Percentiles rank a stretch among this genome's conserved stretches.
These are phyloP conservation scores for Euzetes globulus DNA, from an alignment of 2,888 invertebrate species.

Conservation along the genomic window DNA sequence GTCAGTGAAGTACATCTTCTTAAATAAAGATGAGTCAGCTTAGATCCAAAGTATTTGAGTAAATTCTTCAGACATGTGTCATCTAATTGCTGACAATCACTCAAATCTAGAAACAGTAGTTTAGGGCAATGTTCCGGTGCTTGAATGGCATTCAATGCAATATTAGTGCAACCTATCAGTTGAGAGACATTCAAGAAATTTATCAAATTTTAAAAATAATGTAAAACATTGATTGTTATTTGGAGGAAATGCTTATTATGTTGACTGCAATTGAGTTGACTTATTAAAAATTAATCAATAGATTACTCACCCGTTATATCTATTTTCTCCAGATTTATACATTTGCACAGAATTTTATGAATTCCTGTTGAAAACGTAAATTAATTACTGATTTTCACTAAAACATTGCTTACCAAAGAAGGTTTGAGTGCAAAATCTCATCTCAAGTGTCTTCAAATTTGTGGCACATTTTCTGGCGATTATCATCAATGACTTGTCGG, in stretches of 20 bases:
- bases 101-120: conserved; percentile 79
- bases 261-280: no score
- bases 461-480: conserved; percentile 68
- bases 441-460: conserved; percentile 68
- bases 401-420: conserved; percentile 47
- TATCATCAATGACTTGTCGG: conserved; percentile 67
- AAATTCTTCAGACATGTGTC: conserved; percentile 75
- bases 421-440: conserved; percentile 65
- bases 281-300: not conserved
- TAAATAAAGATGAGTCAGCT: conserved; percentile 75
- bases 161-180: conserved; percentile 1
- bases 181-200: no score
- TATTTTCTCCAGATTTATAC: conserved; percentile 71
- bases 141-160: not conserved
- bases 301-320: conserved; percentile 65
- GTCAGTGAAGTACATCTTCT: conserved; percentile 80
- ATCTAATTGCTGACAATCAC: conserved; percentile 75
- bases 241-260: no score
- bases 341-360: conserved; percentile 68
- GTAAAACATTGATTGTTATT: no score
- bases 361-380: conserved; percentile 55
- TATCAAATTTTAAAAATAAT: no score
- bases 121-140: not conserved
- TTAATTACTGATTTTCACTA: not conserved
- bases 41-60: conserved; percentile 70